These are phyloP conservation scores for Clepsis dumicolana DNA, from an alignment of 2,888 invertebrate species.

Conservation along the genomic window DNA sequence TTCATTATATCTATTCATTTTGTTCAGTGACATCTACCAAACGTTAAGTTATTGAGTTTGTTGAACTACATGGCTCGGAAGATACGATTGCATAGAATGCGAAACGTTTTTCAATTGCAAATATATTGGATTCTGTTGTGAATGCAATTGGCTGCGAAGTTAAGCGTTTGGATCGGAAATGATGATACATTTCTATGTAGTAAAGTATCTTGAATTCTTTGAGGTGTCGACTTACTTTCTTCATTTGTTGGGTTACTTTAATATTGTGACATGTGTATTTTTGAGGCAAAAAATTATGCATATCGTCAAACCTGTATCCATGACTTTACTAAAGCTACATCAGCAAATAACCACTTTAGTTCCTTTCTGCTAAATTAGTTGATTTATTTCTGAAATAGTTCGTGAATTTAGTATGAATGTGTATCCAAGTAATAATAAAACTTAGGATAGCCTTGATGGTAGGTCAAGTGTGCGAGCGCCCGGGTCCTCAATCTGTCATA, in stretches of 20 bases:
- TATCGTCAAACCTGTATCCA: no score
- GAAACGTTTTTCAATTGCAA: constrained; percentile 33
- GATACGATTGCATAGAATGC: constrained; percentile 24
- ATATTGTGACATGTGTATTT: no score
- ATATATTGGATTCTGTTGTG: constrained; percentile 21
- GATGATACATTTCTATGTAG: background rate
- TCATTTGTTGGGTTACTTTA: no score
- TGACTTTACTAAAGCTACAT: no score
- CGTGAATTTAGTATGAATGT: background rate
- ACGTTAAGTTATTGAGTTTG: constrained; percentile 48
- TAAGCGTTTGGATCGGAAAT: background rate
- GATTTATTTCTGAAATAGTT: no score
- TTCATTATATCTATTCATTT: constrained; percentile 78
- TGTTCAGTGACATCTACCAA: constrained; percentile 51
- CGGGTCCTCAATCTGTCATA: constrained; percentile 78
- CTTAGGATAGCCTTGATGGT: constrained; percentile 46
- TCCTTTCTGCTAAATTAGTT: no score
- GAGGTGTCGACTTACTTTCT: background rate
- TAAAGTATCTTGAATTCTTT: background rate
- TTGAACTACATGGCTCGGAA: constrained; percentile 50
- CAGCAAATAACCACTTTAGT: no score
- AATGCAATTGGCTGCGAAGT: background rate
- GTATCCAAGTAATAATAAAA: background rate
- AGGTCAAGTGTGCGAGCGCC: constrained; percentile 63
- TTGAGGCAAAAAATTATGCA: no score